Evolutionary conservation across 2,113 vertebrate species (phyloP).

Genomic region (Rutilus rutilus): DNA sequence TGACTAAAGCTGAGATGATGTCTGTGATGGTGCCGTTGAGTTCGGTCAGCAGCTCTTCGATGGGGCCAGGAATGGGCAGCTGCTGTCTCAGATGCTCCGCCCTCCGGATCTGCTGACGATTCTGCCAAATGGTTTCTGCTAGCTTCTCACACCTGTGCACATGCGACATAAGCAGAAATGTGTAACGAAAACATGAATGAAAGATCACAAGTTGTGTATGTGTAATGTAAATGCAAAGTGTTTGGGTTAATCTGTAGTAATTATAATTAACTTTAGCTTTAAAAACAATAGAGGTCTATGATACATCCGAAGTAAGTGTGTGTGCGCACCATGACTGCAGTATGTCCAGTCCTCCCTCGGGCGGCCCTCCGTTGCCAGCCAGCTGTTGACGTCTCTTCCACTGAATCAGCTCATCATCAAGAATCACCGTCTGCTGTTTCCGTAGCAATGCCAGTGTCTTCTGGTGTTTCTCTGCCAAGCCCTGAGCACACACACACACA

Average conservation of each 20-base stretch:
- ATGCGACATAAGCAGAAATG: constrained; percentile 41
- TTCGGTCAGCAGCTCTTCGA: constrained; percentile 91
- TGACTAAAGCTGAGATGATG: constrained; percentile 95
- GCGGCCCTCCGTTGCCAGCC: constrained; percentile 92
- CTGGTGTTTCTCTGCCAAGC: constrained; percentile 94
- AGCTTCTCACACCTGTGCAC: constrained; percentile 92
- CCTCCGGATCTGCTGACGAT: constrained; percentile 94
- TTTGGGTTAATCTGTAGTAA: background rate
- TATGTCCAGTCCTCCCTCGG: constrained; percentile 92
- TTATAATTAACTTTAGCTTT: background rate
- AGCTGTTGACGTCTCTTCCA: constrained; percentile 97
- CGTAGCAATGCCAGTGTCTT: constrained; percentile 94
- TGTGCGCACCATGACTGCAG: constrained; percentile 87
- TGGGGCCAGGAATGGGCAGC: constrained; percentile 91
- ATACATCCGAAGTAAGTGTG: background rate
- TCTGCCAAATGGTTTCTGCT: constrained; percentile 96
- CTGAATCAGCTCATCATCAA: constrained; percentile 96
- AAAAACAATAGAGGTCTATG: background rate
- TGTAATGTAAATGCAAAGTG: background rate
- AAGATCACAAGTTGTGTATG: background rate
- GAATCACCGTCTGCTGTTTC: constrained; percentile 94
- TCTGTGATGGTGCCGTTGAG: constrained; percentile 95
- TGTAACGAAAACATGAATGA: background rate
- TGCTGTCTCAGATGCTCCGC: constrained; percentile 95
- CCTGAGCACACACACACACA: constrained; percentile 68